These are phyloP conservation scores for Chaetoderma sp. DNA, from an alignment of 2,888 invertebrate species.

Conservation along the genomic window DNA sequence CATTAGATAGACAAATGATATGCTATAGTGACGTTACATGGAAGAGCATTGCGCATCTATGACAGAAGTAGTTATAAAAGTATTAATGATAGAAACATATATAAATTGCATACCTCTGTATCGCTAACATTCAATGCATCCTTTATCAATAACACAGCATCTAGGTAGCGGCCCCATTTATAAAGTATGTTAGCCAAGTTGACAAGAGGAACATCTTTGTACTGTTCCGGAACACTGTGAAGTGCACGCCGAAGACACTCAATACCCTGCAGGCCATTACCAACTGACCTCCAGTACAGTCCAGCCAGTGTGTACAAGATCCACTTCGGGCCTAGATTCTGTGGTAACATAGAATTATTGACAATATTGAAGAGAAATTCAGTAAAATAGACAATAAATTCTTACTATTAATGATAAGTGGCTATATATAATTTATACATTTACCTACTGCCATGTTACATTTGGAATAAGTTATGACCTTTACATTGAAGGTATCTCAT, in stretches of 20 bases:
- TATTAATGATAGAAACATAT: too few species aligned
- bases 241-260: conserved; percentile 79
- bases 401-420: background rate
- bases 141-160: conserved; percentile 75
- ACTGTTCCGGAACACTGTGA: conserved; percentile 73
- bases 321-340: conserved; percentile 83
- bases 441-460: too few species aligned
- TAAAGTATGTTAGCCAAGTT: conserved; percentile 80
- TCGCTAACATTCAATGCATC: conserved; percentile 76
- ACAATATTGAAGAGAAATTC: background rate
- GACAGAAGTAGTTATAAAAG: too few species aligned
- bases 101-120: conserved; percentile 77
- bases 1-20: too few species aligned
- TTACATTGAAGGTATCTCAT: too few species aligned
- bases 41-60: too few species aligned
- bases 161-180: conserved; percentile 74
- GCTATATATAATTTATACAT: background rate
- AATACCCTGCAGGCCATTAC: conserved; percentile 78
- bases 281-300: conserved; percentile 82
- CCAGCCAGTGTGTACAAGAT: conserved; percentile 80
- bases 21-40: too few species aligned
- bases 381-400: background rate
- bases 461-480: too few species aligned
- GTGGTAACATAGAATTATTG: conserved; percentile 30
- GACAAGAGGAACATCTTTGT: conserved; percentile 78